Percentiles rank a stretch among this genome's conserved stretches.
phyloP scores from a whole-genome alignment of 2,797 vertebrate species.

The Rhyacichthys aspro region DNA sequence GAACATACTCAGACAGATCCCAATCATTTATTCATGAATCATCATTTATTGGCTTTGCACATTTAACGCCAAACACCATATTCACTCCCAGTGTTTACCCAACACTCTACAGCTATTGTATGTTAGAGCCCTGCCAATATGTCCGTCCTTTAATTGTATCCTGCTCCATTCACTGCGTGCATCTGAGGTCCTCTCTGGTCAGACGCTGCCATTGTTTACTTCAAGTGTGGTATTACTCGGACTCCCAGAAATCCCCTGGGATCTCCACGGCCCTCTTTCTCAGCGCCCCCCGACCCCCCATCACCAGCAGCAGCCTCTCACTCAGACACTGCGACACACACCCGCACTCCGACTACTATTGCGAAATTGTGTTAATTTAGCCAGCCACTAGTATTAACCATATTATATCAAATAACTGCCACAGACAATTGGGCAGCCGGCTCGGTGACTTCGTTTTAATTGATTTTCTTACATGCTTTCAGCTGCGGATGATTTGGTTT shows the following conservation, averaged over 20 bases:
- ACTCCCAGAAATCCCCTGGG: constrained; percentile 76
- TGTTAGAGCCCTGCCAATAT: constrained; percentile 18
- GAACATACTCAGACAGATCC: no score
- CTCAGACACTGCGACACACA: constrained; percentile 39
- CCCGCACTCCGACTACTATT: constrained; percentile 70
- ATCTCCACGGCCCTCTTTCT: constrained; percentile 57
- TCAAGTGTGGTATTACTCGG: constrained; percentile 77
- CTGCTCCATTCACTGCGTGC: constrained; percentile 43
- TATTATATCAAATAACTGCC: constrained; percentile 96
- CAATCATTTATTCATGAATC: not conserved
- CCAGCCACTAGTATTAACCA: constrained; percentile 92
- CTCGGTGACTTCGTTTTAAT: constrained; percentile 95
- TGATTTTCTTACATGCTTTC: constrained; percentile 90
- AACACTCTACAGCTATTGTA: not conserved
- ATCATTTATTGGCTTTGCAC: not conserved
- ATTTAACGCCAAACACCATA: not conserved
- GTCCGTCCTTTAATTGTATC: constrained; percentile 64
- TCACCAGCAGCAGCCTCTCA: constrained; percentile 14
- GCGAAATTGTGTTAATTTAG: constrained; percentile 95
- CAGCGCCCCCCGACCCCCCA: constrained; percentile 61
- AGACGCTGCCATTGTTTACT: constrained; percentile 75
- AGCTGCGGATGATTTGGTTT: constrained; percentile 88
- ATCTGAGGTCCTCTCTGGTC: constrained; percentile 71
- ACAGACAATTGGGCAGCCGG: constrained; percentile 89
- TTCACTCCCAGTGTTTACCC: constrained; percentile 1